A percentile compares a stretch with the other conserved stretches of the same genome.
Conservation (phyloP, 2,888 invertebrate genomes). For the Acronicta psi region DNA sequence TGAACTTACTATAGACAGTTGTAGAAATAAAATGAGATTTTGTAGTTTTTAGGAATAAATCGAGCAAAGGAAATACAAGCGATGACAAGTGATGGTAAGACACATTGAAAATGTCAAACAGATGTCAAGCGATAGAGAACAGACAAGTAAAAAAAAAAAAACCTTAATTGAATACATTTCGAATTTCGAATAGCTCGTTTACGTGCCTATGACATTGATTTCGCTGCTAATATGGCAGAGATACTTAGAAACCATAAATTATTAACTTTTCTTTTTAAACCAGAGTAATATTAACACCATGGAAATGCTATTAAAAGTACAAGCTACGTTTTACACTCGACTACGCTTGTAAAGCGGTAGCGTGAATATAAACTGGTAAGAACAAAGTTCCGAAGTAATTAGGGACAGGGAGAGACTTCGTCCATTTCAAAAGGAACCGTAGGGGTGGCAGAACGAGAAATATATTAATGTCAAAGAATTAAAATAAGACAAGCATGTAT, state of each 20-base stretch:
- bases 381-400: constrained; percentile 65
- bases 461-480: not conserved
- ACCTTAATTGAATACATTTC: too few species aligned
- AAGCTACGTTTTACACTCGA: constrained; percentile 34
- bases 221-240: too few species aligned
- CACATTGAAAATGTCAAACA: too few species aligned
- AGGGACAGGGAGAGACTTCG: constrained; percentile 57
- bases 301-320: constrained; percentile 21
- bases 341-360: constrained; percentile 34
- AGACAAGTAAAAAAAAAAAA: too few species aligned
- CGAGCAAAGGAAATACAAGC: too few species aligned
- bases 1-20: too few species aligned
- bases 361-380: constrained; percentile 43
- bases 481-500: too few species aligned
- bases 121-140: too few species aligned
- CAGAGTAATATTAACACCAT: constrained; percentile 7
- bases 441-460: constrained; percentile 37
- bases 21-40: not conserved
- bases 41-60: not conserved
- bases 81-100: too few species aligned
- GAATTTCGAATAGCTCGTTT: too few species aligned
- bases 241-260: not conserved
- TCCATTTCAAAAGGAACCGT: constrained; percentile 39
- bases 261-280: not conserved
- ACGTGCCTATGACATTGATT: too few species aligned